These are phyloP conservation scores for Brachionus paranguensis DNA, from an alignment of 1,140 invertebrate species.

Conservation along the genomic window DNA sequence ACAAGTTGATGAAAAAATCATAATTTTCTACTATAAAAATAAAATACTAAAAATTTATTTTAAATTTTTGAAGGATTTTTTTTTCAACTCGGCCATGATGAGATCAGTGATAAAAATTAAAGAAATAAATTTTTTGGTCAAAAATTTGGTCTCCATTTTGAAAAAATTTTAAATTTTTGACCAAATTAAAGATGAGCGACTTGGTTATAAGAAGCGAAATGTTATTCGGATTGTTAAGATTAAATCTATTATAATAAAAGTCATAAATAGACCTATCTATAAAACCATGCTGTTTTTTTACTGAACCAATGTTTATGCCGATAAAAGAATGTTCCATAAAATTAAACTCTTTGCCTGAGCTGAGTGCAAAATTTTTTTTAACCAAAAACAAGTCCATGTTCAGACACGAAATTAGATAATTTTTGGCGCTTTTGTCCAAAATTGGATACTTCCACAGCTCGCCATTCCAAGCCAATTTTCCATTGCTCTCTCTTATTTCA, in stretches of 20 bases:
- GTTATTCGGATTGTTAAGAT: background rate
- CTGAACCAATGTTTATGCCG: background rate
- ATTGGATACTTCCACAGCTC: background rate
- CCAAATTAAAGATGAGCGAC: background rate
- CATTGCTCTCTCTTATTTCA: background rate
- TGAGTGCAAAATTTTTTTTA: background rate
- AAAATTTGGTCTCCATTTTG: background rate
- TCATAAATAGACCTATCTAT: background rate
- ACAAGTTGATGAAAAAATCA: too few species aligned
- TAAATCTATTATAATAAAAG: background rate
- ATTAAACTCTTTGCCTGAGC: background rate
- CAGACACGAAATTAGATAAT: background rate
- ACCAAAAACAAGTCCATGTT: slow-evolving; percentile 21
- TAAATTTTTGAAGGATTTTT: background rate
- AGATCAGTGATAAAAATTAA: background rate
- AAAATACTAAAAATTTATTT: background rate
- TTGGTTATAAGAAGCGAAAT: background rate
- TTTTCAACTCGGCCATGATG: background rate
- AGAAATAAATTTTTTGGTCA: background rate
- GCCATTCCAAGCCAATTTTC: background rate
- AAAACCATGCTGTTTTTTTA: background rate
- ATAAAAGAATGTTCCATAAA: background rate
- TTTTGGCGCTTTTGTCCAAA: background rate
- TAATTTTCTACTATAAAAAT: background rate
- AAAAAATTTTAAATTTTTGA: slow-evolving; percentile 26